These are phyloP conservation scores for Bombus huntii DNA, from an alignment of 1,140 invertebrate species.

Conservation along the genomic window DNA sequence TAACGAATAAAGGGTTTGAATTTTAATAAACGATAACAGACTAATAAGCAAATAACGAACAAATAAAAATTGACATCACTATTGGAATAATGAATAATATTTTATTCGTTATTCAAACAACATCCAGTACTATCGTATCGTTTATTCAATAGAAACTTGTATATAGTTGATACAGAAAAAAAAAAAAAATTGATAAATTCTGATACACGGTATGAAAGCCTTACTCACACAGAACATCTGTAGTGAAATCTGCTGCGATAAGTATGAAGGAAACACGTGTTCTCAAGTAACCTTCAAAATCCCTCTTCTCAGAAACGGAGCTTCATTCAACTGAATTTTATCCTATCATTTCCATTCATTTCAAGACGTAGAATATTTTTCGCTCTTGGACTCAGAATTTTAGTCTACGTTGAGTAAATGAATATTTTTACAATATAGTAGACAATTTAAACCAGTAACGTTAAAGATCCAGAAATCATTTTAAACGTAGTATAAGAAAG, in stretches of 20 bases:
- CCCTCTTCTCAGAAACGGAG: background rate
- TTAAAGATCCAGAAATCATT: too few species aligned
- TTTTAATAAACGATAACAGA: background rate
- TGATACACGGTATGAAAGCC: too few species aligned
- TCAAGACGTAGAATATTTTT: background rate
- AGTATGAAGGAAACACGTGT: background rate
- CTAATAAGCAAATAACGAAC: background rate
- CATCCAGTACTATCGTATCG: background rate
- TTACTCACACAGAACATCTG: too few species aligned
- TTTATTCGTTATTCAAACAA: too few species aligned
- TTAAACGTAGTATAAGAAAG: too few species aligned
- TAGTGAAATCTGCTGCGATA: background rate
- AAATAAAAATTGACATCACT: background rate
- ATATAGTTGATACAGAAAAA: background rate
- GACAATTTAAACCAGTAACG: too few species aligned
- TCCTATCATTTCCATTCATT: background rate
- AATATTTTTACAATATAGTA: too few species aligned
- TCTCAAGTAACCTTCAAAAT: background rate
- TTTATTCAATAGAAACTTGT: background rate
- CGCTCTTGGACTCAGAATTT: too few species aligned
- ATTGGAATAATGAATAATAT: too few species aligned
- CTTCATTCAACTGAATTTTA: background rate
- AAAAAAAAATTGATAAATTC: background rate
- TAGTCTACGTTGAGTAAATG: too few species aligned
- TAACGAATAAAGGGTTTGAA: too few species aligned